Conservation (phyloP, 2,888 invertebrate genomes). For the Drosophila recens region DNA sequence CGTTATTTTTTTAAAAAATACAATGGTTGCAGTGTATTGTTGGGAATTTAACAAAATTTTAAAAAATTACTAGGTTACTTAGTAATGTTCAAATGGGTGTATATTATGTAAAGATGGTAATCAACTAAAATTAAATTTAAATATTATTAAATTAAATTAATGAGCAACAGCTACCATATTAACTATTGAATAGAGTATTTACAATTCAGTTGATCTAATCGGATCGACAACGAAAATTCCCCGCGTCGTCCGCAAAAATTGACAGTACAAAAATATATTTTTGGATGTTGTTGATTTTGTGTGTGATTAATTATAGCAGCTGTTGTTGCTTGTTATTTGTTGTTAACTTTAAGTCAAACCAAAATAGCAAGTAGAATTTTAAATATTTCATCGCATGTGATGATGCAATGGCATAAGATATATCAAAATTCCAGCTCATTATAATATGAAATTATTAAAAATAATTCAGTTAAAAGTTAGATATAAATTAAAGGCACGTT, state of each 20-base stretch:
- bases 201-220: conserved; percentile 23
- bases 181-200: conserved; percentile 19
- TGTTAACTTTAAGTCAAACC: conserved; percentile 73
- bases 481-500: conserved; percentile 70
- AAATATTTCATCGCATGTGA: conserved; percentile 66
- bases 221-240: conserved; percentile 23
- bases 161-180: not conserved
- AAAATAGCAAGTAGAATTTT: conserved; percentile 79
- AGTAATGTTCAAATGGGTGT: too few species aligned
- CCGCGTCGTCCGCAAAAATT: conserved; percentile 54
- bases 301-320: conserved; percentile 59
- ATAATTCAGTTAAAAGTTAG: conserved; percentile 50
- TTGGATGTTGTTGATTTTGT: conserved; percentile 65
- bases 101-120: too few species aligned
- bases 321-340: conserved; percentile 54
- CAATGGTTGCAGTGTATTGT: too few species aligned
- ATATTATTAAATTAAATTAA: not conserved
- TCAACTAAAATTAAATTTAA: not conserved
- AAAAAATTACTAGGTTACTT: too few species aligned
- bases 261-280: conserved; percentile 50
- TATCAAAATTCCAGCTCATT: conserved; percentile 62
- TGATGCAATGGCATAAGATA: conserved; percentile 68
- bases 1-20: not conserved
- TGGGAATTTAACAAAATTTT: too few species aligned
- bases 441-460: conserved; percentile 71